phyloP scores from a whole-genome alignment of 92 coral and sea anemone species.

The Isaurus tuberculatus region DNA sequence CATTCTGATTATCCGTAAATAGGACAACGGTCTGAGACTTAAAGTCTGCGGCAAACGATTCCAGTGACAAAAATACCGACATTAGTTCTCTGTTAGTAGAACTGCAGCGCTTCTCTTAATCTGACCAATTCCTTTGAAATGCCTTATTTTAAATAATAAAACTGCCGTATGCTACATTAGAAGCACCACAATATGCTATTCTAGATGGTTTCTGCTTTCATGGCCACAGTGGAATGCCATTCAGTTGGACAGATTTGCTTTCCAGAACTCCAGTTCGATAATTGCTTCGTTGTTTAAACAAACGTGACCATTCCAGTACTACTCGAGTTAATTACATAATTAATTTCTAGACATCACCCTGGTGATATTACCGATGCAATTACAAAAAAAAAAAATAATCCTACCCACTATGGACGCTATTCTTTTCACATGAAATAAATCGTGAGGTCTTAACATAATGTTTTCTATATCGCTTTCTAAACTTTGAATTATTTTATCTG shows the following conservation, averaged over 20 bases:
- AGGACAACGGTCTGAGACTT: too few species aligned
- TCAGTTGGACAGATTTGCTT: not conserved
- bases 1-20: too few species aligned
- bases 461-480: too few species aligned
- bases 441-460: too few species aligned
- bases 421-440: too few species aligned
- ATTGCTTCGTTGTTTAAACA: constrained; percentile 22
- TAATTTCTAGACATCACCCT: too few species aligned
- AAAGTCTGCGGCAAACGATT: too few species aligned
- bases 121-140: constrained; percentile 41
- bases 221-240: constrained; percentile 45
- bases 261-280: constrained; percentile 48
- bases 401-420: too few species aligned
- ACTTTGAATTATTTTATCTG: too few species aligned
- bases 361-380: too few species aligned
- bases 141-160: constrained; percentile 14
- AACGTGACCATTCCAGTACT: constrained; percentile 42
- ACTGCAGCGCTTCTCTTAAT: not conserved
- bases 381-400: too few species aligned
- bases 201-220: constrained; percentile 11
- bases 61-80: constrained; percentile 10
- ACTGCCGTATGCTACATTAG: constrained; percentile 37
- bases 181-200: constrained; percentile 55
- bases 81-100: constrained; percentile 29
- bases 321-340: constrained; percentile 45